Evolutionary conservation across 2,113 vertebrate species (phyloP), one percentile per base, ranked within the genome.

Genomic region (Leiothrix lutea): DNA sequence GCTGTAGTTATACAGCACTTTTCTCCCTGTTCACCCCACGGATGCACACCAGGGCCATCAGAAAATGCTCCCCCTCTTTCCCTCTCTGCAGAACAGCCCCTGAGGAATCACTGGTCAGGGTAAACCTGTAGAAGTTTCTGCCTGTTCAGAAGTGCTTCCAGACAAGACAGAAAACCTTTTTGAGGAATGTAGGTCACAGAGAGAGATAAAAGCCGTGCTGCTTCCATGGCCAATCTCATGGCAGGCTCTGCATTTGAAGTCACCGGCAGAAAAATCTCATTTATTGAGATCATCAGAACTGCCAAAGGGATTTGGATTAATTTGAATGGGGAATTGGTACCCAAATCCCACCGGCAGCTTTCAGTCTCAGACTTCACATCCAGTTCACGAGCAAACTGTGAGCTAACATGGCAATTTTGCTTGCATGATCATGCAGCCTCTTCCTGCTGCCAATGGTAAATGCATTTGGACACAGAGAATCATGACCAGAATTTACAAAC

Each of bases 321-420:
- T 95, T 95, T 92, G 88, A 95, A 45, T 42, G 51, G 80, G 73
- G 91, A 96, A 82, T 77, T 72, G 86, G 50, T 71, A 92, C 50
- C 64, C 61, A 82, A 85, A 95, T 95, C 91, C 80, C 84, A 80
- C 62, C 0, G 5, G 70, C 75, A 95, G 67, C 22, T 94, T 72
- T 82, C 65, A 69, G 83, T 38, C 89, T 75, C 93, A 91, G 84
- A 56, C 86, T 71, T 84, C 78, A 4, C 80, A 88, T 69, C 57
- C 69, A 24, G n/a, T 25, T 88, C 93, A 62, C n/a, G 36, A 54
- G 57, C 53, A 54, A 31, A n/a, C 80, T 18, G 11, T 0, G 3
- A 40, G 61, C 65, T 80, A 61, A 54, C 8, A 1, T 19, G 58
- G 58, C 11, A 36, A 26, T 64, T 85, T 31, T 28, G 36, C 57